phyloP scores from a whole-genome alignment of 2,113 vertebrate species.

The Anser brachyrhynchus region DNA sequence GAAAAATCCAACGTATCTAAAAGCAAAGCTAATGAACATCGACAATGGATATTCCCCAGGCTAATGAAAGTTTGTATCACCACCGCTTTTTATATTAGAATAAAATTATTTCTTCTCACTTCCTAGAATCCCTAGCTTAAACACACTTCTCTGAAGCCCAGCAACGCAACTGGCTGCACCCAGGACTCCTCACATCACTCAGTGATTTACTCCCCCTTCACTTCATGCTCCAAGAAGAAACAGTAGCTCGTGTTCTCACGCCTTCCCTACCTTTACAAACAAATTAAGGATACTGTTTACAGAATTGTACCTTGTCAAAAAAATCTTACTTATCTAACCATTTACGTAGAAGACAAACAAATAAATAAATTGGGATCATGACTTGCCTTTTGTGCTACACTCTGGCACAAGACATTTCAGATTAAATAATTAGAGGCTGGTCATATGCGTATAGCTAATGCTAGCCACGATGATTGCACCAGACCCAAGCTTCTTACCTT shows the following conservation, averaged over 20 bases:
- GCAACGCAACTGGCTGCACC: background rate
- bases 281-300: background rate
- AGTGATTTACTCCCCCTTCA: background rate
- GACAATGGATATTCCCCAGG: background rate
- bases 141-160: background rate
- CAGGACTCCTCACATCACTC: background rate
- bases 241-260: background rate
- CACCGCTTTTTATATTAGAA: background rate
- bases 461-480: background rate
- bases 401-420: background rate
- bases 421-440: background rate
- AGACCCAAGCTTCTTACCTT: background rate
- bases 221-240: background rate
- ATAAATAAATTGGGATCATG: background rate
- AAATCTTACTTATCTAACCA: background rate
- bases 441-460: background rate
- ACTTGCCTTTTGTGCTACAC: background rate
- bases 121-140: background rate
- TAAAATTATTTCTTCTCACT: background rate
- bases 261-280: background rate
- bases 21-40: conserved; percentile 14
- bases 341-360: background rate
- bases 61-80: background rate
- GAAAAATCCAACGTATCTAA: background rate
- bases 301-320: background rate